These are phyloP conservation scores for Trachymyrmex septentrionalis DNA, from an alignment of 1,140 invertebrate genomes.

Conservation along the genomic window DNA sequence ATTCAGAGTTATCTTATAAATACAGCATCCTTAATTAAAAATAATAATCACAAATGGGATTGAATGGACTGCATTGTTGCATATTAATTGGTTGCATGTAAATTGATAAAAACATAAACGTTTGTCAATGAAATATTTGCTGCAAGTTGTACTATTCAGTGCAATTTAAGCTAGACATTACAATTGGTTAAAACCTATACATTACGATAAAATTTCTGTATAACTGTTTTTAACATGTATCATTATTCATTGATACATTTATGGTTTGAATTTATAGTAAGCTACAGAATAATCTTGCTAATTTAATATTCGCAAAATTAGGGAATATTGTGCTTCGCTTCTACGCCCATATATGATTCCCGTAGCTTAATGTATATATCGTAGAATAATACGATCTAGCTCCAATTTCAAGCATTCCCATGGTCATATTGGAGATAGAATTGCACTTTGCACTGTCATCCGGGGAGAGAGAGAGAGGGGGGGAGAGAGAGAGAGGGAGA, in stretches of 20 bases:
- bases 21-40: background rate
- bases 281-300: background rate
- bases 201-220: background rate
- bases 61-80: background rate
- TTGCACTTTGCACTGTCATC: background rate
- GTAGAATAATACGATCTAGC: background rate
- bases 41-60: background rate
- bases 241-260: background rate
- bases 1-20: background rate
- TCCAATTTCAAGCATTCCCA: constrained; percentile 6
- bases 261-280: background rate
- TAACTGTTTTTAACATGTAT: background rate
- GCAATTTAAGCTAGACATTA: background rate
- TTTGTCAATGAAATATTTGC: background rate
- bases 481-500: no score
- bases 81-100: background rate
- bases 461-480: background rate
- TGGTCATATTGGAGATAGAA: background rate
- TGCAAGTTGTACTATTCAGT: background rate
- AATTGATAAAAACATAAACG: constrained; percentile 17
- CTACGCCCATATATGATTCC: background rate
- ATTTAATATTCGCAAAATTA: constrained; percentile 5
- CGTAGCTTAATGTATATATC: background rate
- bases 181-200: background rate
- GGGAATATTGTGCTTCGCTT: background rate